phyloP scores from a whole-genome alignment of 2,888 invertebrate genomes.

The Drosophila neonasuta region DNA sequence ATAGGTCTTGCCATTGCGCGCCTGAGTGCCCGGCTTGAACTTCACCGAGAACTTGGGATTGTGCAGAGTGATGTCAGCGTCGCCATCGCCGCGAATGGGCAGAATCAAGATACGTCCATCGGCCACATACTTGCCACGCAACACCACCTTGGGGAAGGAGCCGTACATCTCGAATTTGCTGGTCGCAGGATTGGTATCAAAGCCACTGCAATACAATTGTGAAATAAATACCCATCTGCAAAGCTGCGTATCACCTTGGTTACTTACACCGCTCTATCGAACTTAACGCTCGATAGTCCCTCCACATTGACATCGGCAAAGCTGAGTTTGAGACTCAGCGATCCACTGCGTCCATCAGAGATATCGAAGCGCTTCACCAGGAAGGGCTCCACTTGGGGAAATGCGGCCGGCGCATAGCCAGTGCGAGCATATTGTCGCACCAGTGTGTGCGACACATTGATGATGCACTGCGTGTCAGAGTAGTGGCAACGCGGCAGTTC shows the following conservation, averaged over 20 bases:
- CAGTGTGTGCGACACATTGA: conserved; percentile 70
- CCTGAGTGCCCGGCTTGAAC: conserved; percentile 76
- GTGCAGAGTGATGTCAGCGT: conserved; percentile 75
- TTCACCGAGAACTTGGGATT: conserved; percentile 80
- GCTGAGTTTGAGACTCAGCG: conserved; percentile 78
- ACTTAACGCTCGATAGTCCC: conserved; percentile 77
- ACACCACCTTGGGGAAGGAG: conserved; percentile 71
- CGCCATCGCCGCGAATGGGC: conserved; percentile 82
- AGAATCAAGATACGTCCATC: conserved; percentile 82
- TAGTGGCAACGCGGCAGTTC: conserved; percentile 78
- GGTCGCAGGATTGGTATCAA: conserved; percentile 74
- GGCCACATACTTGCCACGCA: conserved; percentile 81
- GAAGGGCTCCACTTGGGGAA: conserved; percentile 81
- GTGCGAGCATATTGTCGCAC: conserved; percentile 75
- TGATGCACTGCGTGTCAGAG: conserved; percentile 79
- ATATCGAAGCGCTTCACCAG: conserved; percentile 77
- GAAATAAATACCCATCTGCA: not conserved
- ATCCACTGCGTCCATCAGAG: conserved; percentile 77
- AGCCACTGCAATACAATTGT: conserved; percentile 68
- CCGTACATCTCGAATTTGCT: conserved; percentile 81
- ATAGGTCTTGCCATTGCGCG: conserved; percentile 72
- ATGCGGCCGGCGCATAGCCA: conserved; percentile 75
- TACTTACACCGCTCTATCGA: conserved; percentile 81
- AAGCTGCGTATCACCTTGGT: not conserved
- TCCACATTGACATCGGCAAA: conserved; percentile 79